Base-by-base conservation (phyloP, 2,113 vertebrate genomes). In the Hypocryptadius cinnamomeus region DNA sequence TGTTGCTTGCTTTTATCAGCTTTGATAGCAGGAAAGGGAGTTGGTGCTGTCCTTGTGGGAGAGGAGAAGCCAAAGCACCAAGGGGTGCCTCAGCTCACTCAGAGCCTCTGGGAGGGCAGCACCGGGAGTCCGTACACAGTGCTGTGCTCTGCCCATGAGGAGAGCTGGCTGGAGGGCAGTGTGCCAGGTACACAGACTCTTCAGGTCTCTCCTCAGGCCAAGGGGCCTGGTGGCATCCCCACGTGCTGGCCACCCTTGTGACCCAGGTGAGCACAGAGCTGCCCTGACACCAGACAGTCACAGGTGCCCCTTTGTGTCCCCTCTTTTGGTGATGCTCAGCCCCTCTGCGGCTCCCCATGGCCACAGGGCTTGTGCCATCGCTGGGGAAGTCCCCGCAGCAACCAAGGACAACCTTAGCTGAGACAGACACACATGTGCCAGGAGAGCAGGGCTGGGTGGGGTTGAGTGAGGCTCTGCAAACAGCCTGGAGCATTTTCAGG, bases 321-420 rank as follows among this genome's bases (percentile, higher is more conserved):
- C 9, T 22, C 69, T 80, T 33, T 19, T 0, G 0, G 39, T 2
- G 2, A 66, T 13, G 47, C 72, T 92, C 74, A 57, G 59, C 53
- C 40, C 40, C 31, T 30, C 77, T 60, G 56, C 1, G 0, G 27
- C 60, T 78, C 69, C 24, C 15, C 28, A 9, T 3, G 2, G 51
- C 73, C 81, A 9, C 6, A 3, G 44, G 39, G 37, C 45, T 64
- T 0, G 0, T 69, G 72, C 69, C 25, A 5, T 21, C 2, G 0
- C 71, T 51, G 45, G 25, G 33, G 51, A 44, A 57, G n/a, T 56
- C 40, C 48, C 79, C 5, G 7, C 42, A 77, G 53, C 1, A 2
- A n/a, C 56, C 6, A 4, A 3, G 0, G 2, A 23, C 1, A 3
- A 25, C 23, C 54, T 60, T 14, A 45, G 42, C 69, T 48, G 28